A percentile compares a stretch with the other conserved stretches of the same genome.
Evolutionary conservation across 2,797 vertebrate species (phyloP).

Genomic region (Bovichtus diacanthus): DNA sequence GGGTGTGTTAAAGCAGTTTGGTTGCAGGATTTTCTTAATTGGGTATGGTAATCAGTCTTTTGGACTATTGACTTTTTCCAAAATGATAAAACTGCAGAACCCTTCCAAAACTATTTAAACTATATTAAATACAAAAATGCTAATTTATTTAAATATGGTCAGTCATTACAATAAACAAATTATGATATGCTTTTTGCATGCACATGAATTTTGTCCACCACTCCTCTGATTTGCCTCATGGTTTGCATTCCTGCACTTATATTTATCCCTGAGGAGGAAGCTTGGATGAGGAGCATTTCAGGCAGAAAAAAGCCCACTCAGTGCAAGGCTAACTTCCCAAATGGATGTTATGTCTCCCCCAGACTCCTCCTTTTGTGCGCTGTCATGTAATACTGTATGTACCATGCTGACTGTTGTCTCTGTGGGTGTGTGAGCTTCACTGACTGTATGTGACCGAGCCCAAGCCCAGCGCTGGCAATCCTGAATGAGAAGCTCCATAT

Average conservation of each 20-base stretch:
- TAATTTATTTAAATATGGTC: neutral
- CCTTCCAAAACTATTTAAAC: neutral
- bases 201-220: constrained; percentile 21
- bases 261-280: constrained; percentile 15
- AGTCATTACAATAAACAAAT: constrained; percentile 2
- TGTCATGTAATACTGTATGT: constrained; percentile 54
- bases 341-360: constrained; percentile 36
- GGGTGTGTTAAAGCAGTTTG: constrained; percentile 36
- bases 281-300: constrained; percentile 34
- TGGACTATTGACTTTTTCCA: neutral
- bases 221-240: neutral
- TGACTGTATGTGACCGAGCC: constrained; percentile 60
- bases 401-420: constrained; percentile 53
- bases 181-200: constrained; percentile 19
- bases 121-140: neutral
- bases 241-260: constrained; percentile 33
- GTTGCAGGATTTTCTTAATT: constrained; percentile 39
- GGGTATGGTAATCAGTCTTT: constrained; percentile 28
- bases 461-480: constrained; percentile 33
- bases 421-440: constrained; percentile 69
- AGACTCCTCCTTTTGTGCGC: constrained; percentile 48
- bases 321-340: constrained; percentile 54
- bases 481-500: constrained; percentile 58
- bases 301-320: constrained; percentile 35
- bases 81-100: neutral